A percentile compares a stretch with the other conserved stretches of the same genome.
phyloP scores from a whole-genome alignment of 2,797 vertebrate species.

The Rhynchonycteris naso region DNA sequence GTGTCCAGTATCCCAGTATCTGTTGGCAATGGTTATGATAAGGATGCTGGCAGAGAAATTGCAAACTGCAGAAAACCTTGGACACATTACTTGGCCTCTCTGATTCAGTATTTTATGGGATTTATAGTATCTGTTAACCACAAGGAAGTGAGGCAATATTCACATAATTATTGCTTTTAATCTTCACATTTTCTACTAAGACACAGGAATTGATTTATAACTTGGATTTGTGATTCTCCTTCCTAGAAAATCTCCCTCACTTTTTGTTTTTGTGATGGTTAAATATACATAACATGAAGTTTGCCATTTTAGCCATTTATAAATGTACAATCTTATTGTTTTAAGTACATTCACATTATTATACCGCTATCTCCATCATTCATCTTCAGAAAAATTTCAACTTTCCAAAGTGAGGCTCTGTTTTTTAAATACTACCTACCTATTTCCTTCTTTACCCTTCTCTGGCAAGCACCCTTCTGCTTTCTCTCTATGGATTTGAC shows the following conservation, averaged over 20 bases:
- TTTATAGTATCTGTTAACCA: neutral
- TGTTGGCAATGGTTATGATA: neutral
- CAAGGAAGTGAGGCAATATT: neutral
- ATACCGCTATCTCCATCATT: neutral
- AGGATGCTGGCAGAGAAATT: neutral
- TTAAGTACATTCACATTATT: neutral
- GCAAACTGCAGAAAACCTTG: neutral
- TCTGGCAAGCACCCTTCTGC: neutral
- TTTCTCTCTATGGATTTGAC: neutral
- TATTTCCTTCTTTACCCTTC: neutral
- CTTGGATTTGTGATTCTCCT: neutral
- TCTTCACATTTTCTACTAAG: neutral
- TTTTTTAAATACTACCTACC: neutral
- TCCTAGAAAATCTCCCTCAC: neutral
- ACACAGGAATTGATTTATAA: neutral
- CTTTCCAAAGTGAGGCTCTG: neutral
- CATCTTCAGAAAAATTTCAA: neutral
- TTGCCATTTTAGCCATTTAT: neutral
- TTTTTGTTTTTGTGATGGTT: neutral
- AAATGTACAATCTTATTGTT: neutral
- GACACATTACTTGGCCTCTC: neutral
- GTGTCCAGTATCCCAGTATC: neutral
- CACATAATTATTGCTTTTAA: neutral
- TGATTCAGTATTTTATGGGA: neutral
- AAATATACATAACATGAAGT: neutral